phyloP scores from a whole-genome alignment of 2,797 vertebrate species.

The Rachycentron canadum region DNA sequence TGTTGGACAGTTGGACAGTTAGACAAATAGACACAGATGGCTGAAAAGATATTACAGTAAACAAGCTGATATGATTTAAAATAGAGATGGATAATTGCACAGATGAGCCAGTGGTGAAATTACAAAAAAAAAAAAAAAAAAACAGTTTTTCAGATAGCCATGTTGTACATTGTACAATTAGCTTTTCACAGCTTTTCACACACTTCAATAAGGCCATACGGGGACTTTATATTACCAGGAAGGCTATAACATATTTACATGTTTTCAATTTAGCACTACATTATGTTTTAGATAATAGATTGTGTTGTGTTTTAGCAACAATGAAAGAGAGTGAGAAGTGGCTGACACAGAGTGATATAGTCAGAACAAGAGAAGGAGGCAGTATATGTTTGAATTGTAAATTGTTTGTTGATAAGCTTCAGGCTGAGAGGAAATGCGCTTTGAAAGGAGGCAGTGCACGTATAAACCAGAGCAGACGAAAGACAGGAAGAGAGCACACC shows the following conservation, averaged over 20 bases:
- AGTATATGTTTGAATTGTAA: conserved; percentile 41
- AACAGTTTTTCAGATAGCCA: no score
- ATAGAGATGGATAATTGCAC: conserved; percentile 36
- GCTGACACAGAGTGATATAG: conserved; percentile 21
- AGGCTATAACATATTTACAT: conserved; percentile 3
- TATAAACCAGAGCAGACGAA: conserved; percentile 25
- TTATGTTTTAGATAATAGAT: conserved; percentile 14
- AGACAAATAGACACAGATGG: conserved; percentile 16
- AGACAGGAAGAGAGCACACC: conserved; percentile 48
- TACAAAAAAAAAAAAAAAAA: conserved; percentile 5
- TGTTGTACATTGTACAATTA: conserved; percentile 23
- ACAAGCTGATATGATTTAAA: conserved; percentile 32
- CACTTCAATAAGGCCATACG: conserved; percentile 24
- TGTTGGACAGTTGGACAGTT: conserved; percentile 28
- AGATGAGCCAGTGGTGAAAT: conserved; percentile 51
- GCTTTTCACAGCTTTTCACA: conserved; percentile 10
- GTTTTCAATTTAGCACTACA: conserved; percentile 12
- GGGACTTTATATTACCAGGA: conserved; percentile 23
- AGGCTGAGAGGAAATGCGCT: conserved; percentile 28
- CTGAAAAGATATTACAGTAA: conserved; percentile 7
- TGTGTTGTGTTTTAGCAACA: conserved; percentile 8
- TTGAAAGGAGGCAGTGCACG: conserved; percentile 10
- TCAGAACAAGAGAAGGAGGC: conserved; percentile 34
- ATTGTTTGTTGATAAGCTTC: conserved; percentile 56
- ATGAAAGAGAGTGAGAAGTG: not conserved